Conservation (phyloP, 2,797 vertebrate genomes). For the Myotis planiceps region DNA sequence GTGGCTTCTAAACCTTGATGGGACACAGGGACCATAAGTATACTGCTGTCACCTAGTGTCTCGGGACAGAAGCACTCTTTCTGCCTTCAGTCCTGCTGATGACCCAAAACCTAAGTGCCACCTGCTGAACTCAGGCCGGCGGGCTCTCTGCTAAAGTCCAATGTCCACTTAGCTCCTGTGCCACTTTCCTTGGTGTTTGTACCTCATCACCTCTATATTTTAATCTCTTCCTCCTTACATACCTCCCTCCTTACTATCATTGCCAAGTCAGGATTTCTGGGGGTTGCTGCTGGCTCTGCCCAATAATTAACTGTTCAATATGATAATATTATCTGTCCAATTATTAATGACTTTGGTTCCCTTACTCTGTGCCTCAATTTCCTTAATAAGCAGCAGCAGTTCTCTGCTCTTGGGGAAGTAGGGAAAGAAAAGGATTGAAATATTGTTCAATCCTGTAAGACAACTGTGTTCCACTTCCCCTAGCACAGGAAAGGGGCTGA, state of each 20-base stretch:
- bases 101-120: neutral
- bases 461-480: neutral
- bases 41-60: neutral
- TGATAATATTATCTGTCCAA: neutral
- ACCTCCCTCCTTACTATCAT: neutral
- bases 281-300: neutral
- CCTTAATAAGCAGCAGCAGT: neutral
- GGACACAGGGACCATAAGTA: neutral
- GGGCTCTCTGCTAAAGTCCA: neutral
- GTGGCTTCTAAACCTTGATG: neutral
- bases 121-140: neutral
- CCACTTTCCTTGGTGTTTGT: neutral
- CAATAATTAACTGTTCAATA: neutral
- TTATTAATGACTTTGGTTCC: neutral
- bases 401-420: neutral
- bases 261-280: neutral
- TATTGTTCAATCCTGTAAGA: neutral
- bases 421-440: neutral
- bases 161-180: neutral
- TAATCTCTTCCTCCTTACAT: neutral
- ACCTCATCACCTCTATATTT: neutral
- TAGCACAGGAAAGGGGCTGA: neutral
- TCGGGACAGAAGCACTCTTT: neutral
- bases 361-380: slow-evolving; percentile 9
- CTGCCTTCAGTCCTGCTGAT: neutral